Evolutionary conservation across 2,113 vertebrate genomes (phyloP).

Genomic region (Pelecanoides urinatrix): DNA sequence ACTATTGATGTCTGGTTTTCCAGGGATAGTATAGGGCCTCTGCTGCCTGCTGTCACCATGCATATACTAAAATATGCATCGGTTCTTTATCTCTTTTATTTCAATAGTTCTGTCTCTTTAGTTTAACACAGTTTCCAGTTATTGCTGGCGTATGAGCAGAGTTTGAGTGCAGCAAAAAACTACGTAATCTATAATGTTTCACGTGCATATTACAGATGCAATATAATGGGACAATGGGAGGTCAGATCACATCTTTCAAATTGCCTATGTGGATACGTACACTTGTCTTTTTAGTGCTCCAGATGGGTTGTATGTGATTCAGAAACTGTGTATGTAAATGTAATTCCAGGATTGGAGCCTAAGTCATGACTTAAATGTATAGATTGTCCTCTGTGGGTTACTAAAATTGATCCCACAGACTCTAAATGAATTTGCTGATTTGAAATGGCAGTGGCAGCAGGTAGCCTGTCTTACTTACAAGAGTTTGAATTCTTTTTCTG

Average conservation of each 20-base stretch:
- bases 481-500: background rate
- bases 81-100: background rate
- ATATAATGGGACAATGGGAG: background rate
- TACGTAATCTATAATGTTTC: background rate
- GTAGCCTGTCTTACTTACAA: background rate
- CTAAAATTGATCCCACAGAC: background rate
- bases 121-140: background rate
- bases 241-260: background rate
- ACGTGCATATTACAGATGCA: background rate
- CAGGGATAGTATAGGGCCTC: background rate
- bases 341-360: background rate
- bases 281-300: background rate
- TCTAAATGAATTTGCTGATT: background rate
- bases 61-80: background rate
- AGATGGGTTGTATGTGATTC: background rate
- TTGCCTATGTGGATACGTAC: background rate
- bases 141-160: background rate
- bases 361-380: background rate
- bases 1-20: background rate
- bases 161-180: background rate
- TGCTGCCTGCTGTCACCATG: background rate
- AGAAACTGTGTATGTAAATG: background rate
- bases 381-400: background rate
- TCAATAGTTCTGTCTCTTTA: background rate
- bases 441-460: background rate